Evolutionary conservation across 1,140 invertebrate genomes (phyloP).

Genomic region (Melanaphis sacchari): DNA sequence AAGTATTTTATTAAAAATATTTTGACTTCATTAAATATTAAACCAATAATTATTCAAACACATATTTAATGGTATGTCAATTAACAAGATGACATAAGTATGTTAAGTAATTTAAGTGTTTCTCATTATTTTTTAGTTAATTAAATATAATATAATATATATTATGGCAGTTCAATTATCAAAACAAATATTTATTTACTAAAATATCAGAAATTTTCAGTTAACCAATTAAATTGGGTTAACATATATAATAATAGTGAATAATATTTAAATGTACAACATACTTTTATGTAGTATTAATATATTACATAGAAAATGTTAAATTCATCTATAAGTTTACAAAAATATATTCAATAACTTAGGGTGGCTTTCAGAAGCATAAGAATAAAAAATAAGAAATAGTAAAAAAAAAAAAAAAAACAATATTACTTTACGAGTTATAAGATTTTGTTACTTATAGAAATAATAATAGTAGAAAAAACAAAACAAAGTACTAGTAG

Average conservation of each 20-base stretch:
- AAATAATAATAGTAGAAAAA: constrained; percentile 45
- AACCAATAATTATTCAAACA: neutral
- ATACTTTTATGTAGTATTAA: neutral
- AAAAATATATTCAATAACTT: constrained; percentile 44
- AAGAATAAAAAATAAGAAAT: constrained; percentile 24
- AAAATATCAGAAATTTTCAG: neutral
- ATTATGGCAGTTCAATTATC: neutral
- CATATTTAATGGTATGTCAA: neutral
- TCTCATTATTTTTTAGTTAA: neutral
- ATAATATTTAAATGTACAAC: neutral
- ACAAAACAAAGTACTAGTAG: constrained; percentile 40
- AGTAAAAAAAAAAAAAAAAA: constrained; percentile 33
- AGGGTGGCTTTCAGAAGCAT: neutral
- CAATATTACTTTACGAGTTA: constrained; percentile 24
- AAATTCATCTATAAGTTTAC: constrained; percentile 33
- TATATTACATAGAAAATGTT: constrained; percentile 20
- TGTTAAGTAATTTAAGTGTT: neutral
- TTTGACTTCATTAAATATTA: neutral
- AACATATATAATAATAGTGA: constrained; percentile 10
- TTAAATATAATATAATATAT: neutral
- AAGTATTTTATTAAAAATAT: too few relatives aligned
- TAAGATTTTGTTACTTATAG: constrained; percentile 22
- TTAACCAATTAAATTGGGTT: constrained; percentile 6
- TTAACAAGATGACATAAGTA: neutral
- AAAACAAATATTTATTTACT: neutral